Conservation (phyloP, 1,140 invertebrate genomes). For the Panagrolaimus sp. region DNA sequence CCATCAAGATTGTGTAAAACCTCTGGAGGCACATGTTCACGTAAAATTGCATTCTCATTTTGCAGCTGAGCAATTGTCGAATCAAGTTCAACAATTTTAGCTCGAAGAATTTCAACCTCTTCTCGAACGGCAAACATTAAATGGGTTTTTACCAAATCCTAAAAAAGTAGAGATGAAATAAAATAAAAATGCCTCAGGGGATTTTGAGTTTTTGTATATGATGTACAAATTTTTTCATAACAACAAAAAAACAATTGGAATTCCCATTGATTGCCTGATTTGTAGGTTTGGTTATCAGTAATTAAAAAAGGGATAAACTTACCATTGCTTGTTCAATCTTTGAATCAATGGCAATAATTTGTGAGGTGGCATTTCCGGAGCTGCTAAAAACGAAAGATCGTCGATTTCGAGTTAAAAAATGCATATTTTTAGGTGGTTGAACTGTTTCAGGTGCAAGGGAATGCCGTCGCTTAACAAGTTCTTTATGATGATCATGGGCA, state of each 20-base stretch:
- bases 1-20: conserved; percentile 41
- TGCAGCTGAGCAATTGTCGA: conserved; percentile 47
- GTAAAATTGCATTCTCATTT: conserved; percentile 49
- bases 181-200: too few species aligned
- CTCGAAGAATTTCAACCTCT: conserved; percentile 54
- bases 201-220: conserved; percentile 12
- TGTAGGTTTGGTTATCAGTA: not conserved
- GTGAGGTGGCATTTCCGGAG: conserved; percentile 16
- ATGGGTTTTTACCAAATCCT: conserved; percentile 59
- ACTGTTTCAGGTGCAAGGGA: conserved; percentile 23
- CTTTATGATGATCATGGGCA: conserved; percentile 1
- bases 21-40: conserved; percentile 51
- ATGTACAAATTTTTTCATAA: conserved; percentile 8
- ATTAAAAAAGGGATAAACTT: conserved; percentile 20
- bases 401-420: conserved; percentile 27
- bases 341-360: conserved; percentile 40
- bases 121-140: conserved; percentile 59
- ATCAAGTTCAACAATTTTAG: conserved; percentile 52
- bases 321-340: conserved; percentile 60
- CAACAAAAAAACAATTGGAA: not conserved
- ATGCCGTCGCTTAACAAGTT: conserved; percentile 20
- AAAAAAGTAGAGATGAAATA: conserved; percentile 20
- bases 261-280: not conserved
- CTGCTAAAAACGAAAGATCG: conserved; percentile 30
- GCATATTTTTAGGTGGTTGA: conserved; percentile 1